Conservation (phyloP, 2,888 invertebrate genomes). For the Leucophora obtusa region DNA sequence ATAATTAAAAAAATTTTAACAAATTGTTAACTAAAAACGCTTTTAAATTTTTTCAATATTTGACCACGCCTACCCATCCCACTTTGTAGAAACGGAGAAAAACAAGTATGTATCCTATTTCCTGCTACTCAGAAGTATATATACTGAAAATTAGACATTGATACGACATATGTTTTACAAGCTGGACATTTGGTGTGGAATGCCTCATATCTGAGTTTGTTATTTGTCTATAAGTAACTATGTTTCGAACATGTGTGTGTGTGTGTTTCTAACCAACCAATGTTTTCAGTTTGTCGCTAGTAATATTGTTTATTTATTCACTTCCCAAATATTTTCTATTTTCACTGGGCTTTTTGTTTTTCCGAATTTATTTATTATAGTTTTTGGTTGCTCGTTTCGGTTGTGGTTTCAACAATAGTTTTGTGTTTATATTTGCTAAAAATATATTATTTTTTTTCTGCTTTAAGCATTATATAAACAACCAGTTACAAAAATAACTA, state of each 20-base stretch:
- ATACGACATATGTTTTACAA: no score
- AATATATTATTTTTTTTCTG: slow-evolving; percentile 16
- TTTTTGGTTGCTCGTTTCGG: slow-evolving; percentile 7
- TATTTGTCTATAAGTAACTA: background rate
- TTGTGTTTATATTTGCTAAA: slow-evolving; percentile 35
- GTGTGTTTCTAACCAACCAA: slow-evolving; percentile 19
- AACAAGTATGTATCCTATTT: no score
- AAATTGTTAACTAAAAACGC: no score
- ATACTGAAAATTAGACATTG: no score
- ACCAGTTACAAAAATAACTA: slow-evolving; percentile 2
- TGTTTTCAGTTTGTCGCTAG: slow-evolving; percentile 35
- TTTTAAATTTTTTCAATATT: no score
- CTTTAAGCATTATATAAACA: background rate
- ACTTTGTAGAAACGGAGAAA: no score
- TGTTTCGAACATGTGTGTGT: background rate
- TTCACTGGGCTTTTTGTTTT: slow-evolving; percentile 14
- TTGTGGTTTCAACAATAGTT: slow-evolving; percentile 47
- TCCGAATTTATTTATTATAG: background rate
- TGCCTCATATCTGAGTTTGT: no score
- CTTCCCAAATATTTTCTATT: slow-evolving; percentile 39
- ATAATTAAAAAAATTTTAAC: no score
- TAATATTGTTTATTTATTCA: slow-evolving; percentile 53
- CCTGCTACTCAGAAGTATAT: no score
- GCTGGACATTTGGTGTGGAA: no score
- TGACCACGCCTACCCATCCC: no score